phyloP scores from a whole-genome alignment of 2,113 vertebrate species.

The Odontophorus gujanensis region DNA sequence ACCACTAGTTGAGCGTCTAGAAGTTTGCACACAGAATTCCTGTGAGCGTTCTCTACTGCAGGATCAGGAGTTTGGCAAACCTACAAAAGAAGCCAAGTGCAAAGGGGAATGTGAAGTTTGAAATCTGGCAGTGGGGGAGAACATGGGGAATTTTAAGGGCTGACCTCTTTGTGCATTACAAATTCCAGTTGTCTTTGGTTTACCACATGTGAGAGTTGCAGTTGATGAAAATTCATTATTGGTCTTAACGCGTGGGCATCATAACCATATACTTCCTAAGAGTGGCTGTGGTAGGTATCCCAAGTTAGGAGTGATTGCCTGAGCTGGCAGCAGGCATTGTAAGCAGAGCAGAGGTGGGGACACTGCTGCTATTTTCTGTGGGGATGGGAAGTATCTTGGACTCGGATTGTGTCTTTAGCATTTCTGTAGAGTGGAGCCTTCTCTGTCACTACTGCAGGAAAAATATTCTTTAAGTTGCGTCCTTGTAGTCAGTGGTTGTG shows the following conservation, averaged over 20 bases:
- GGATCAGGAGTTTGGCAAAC: background rate
- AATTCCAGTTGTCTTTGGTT: background rate
- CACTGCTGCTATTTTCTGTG: background rate
- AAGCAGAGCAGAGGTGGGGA: background rate
- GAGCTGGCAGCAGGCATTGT: background rate
- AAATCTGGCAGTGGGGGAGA: background rate
- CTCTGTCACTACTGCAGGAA: background rate
- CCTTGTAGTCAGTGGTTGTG: fast-evolving
- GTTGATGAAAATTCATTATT: background rate
- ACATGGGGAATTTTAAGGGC: background rate
- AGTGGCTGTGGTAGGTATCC: background rate
- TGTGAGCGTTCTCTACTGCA: background rate
- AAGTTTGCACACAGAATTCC: background rate
- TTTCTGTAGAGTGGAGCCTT: background rate
- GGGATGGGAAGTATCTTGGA: background rate
- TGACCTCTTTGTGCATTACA: background rate
- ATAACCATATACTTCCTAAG: background rate
- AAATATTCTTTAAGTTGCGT: background rate
- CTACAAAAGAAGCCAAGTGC: background rate
- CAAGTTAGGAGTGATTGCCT: background rate
- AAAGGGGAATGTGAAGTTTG: background rate
- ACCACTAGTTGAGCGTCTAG: background rate
- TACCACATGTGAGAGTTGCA: background rate
- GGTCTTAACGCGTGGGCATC: background rate
- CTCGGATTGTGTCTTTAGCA: background rate